Percentiles rank a stretch among this genome's conserved stretches.
phyloP scores from a whole-genome alignment of 1,140 invertebrate species.

The Centruroides vittatus region DNA sequence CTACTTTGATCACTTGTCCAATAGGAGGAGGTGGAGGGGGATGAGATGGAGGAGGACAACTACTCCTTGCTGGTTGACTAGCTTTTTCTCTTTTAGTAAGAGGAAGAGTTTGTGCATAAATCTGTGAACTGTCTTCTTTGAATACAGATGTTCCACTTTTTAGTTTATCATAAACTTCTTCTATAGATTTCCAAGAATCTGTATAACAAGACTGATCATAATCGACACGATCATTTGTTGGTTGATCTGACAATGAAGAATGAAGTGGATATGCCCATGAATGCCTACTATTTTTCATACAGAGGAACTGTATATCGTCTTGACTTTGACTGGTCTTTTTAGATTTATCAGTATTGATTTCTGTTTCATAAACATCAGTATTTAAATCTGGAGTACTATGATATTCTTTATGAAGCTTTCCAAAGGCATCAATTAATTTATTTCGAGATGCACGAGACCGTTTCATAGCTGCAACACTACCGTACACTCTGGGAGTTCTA shows the following conservation, averaged over 20 bases:
- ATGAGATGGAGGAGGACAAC: constrained; percentile 49
- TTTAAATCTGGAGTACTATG: constrained; percentile 71
- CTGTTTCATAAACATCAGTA: not conserved
- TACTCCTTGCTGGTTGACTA: constrained; percentile 20
- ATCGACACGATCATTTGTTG: constrained; percentile 8
- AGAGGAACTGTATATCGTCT: constrained; percentile 24
- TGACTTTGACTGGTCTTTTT: constrained; percentile 25
- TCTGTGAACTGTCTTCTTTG: constrained; percentile 3
- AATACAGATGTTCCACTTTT: not conserved
- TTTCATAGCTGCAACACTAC: constrained; percentile 91
- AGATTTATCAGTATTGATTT: constrained; percentile 1
- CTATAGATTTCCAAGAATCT: constrained; percentile 15
- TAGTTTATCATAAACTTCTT: constrained; percentile 12
- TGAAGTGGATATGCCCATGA: constrained; percentile 25
- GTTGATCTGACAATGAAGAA: no score
- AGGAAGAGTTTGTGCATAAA: constrained; percentile 19
- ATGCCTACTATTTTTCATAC: constrained; percentile 20
- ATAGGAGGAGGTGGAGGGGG: constrained; percentile 49
- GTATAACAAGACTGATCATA: constrained; percentile 4
- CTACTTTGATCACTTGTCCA: constrained; percentile 16
- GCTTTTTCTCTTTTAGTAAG: constrained; percentile 20
- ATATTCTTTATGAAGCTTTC: constrained; percentile 52
- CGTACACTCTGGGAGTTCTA: constrained; percentile 60
- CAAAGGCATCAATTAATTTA: constrained; percentile 10
- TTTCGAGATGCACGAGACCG: constrained; percentile 36